Evolutionary conservation across 1,140 invertebrate species (phyloP).

Genomic region (Hyphantria cunea): DNA sequence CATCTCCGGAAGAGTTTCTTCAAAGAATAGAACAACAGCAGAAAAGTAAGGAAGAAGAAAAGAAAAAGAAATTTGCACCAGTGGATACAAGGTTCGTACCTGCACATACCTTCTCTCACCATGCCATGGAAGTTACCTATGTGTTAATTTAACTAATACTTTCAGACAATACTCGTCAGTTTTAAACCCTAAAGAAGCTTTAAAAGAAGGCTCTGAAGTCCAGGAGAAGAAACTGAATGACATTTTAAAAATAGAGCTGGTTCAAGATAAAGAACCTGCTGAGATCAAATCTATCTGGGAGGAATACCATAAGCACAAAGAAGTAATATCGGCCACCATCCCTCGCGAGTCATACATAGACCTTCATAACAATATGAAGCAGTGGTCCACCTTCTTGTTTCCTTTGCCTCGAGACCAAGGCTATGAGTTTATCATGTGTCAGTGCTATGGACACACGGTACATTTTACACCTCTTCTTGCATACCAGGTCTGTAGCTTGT

Average conservation of each 20-base stretch:
- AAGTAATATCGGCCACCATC: constrained; percentile 88
- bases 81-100: constrained; percentile 60
- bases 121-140: no score
- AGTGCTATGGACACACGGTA: constrained; percentile 87
- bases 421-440: constrained; percentile 94
- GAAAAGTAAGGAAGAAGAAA: constrained; percentile 71
- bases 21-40: constrained; percentile 84
- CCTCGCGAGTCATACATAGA: constrained; percentile 83
- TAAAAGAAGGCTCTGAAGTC: constrained; percentile 50
- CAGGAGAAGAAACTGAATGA: constrained; percentile 84
- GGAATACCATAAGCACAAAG: constrained; percentile 90
- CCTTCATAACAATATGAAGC: constrained; percentile 82
- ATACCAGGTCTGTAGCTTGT: constrained; percentile 85
- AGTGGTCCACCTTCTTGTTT: constrained; percentile 89
- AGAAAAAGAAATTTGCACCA: constrained; percentile 55
- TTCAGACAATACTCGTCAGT: constrained; percentile 81
- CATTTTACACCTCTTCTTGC: constrained; percentile 94
- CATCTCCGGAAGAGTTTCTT: constrained; percentile 87
- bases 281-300: constrained; percentile 92
- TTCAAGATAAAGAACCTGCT: constrained; percentile 87
- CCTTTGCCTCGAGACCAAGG: constrained; percentile 91
- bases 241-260: constrained; percentile 91
- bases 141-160: constrained; percentile 15
- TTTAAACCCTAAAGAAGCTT: constrained; percentile 80
- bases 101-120: neutral